Evolutionary conservation across 2,113 vertebrate genomes (phyloP), one percentile per base, ranked within the genome.

Genomic region (Morone chrysops): DNA sequence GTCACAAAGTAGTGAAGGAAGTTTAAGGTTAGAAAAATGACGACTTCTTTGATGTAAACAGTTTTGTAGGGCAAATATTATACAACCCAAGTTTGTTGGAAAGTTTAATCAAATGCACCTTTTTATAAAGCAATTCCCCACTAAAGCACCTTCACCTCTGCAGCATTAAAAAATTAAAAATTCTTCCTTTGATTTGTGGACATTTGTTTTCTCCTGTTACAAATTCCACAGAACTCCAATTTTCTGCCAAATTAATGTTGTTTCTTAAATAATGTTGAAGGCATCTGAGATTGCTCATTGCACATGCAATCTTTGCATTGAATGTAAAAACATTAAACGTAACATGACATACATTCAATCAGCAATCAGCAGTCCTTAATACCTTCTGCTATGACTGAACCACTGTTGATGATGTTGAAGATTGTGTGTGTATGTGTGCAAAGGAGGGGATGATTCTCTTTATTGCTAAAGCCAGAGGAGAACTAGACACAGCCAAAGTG

Each of bases 51-150:
- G 31, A 31, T 4, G 31, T 31, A 31, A 31, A 31, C 31, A 31
- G 31, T 31, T 31, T 4, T 31, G 31, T 31, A 31, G 31, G 3
- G 31, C 31, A 31, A 31, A 31, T 31, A 31, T 31, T 31, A 31
- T 31, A 31, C 6, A 3, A 17, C 36, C 50, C 22, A 63, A 1
- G 13, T 47, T 47, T 56, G 8, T 16, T 65, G 10, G 50, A 31
- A 36, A 36, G 22, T 70, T 17, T 48, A 22, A 48, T n/a, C 14
- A 51, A 66, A 83, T 66, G 2, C 13, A 60, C 6, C 5, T 51
- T 83, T 59, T 66, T 31, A 61, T 36, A 45, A 72, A 60, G 36
- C n/a, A 14, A 22, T 67, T 20, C 22, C 51, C 17, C 45, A 50
- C 11, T 6, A 4, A 1, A 17, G 31, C 31, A 18, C 8, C 11